Evolutionary conservation across 2,113 vertebrate species (phyloP), one percentile per base, ranked within the genome.

Genomic region (Gymnogyps californianus): DNA sequence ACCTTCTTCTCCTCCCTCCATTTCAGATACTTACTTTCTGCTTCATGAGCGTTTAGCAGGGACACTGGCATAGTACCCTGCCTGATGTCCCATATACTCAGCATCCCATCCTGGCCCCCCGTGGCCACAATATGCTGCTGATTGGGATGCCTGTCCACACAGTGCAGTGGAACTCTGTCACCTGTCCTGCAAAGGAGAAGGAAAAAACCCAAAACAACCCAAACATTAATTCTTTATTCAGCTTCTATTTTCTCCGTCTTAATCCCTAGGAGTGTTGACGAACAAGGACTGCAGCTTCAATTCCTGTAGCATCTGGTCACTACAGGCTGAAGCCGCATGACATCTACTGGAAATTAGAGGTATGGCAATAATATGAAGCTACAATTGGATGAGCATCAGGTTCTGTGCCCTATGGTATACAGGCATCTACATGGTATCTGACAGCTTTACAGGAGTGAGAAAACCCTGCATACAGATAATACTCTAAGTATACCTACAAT

Each of bases 101-200:
- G 97, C 99, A 99, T 99, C 78, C 99, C 99, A 62, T 99, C 99
- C 97, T 99, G 99, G 77, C 99, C 99, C 22, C 99, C 99, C 0
- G 99, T 99, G 65, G 99, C 99, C 91, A 99, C 99, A 69, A 99
- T 98, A 89, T 99, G 99, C 97, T 99, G 99, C 83, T 99, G 99
- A 97, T 98, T 99, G 7, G 99, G 99, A 97, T 99, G 99, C 97
- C 99, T 98, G 92, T 99, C 99, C 75, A 99, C 99, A 76, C 99
- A 99, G 97, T 99, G 99, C 51, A 99, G 97, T 15, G 99, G 99
- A 84, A 99, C 98, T 97, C 99, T 97, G 59, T 99, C 99, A 29
- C 99, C 99, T 55, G 99, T 99, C 91, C 99, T 99, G 93, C 64
- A 77, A 61, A 69, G 47, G 64, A 84, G 70, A 71, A 52, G 16